Percentiles rank a stretch among this genome's conserved stretches.
These are phyloP conservation scores for Ips typographus DNA, from an alignment of 1,140 invertebrate genomes.

Conservation along the genomic window DNA sequence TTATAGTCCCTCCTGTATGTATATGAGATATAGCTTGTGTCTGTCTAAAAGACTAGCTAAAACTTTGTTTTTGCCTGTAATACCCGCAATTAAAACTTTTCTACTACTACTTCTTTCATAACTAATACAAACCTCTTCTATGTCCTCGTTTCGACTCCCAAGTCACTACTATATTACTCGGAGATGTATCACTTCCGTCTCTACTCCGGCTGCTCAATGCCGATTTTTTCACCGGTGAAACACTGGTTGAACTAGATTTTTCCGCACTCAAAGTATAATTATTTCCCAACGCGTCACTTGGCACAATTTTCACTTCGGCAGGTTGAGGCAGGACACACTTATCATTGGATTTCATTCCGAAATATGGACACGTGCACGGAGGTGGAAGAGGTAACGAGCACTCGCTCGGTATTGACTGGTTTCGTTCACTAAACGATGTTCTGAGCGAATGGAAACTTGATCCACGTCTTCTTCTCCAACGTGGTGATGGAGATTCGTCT, in stretches of 20 bases:
- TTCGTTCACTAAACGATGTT: background rate
- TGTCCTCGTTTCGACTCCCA: conserved; percentile 61
- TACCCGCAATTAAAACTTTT: too few species aligned
- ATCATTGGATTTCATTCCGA: conserved; percentile 63
- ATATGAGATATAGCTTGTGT: too few species aligned
- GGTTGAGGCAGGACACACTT: conserved; percentile 52
- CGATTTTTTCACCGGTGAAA: conserved; percentile 40
- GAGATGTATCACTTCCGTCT: conserved; percentile 40
- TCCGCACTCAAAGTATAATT: conserved; percentile 40
- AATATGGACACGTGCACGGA: conserved; percentile 77
- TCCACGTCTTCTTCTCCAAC: conserved; percentile 52
- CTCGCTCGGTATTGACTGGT: conserved; percentile 27
- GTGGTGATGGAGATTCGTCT: conserved; percentile 48
- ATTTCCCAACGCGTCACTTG: conserved; percentile 48
- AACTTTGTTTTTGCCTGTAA: too few species aligned
- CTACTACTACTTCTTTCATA: too few species aligned
- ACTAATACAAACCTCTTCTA: conserved; percentile 43
- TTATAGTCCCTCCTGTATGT: too few species aligned
- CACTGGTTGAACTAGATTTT: conserved; percentile 36
- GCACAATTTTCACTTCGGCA: conserved; percentile 59
- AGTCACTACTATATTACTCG: conserved; percentile 58
- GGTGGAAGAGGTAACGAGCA: conserved; percentile 60
- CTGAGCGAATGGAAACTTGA: conserved; percentile 54
- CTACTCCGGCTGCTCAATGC: conserved; percentile 31
- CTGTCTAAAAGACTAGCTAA: too few species aligned